Base-by-base conservation (phyloP, 2,888 invertebrate species). In the Cacoxenus indagator region DNA sequence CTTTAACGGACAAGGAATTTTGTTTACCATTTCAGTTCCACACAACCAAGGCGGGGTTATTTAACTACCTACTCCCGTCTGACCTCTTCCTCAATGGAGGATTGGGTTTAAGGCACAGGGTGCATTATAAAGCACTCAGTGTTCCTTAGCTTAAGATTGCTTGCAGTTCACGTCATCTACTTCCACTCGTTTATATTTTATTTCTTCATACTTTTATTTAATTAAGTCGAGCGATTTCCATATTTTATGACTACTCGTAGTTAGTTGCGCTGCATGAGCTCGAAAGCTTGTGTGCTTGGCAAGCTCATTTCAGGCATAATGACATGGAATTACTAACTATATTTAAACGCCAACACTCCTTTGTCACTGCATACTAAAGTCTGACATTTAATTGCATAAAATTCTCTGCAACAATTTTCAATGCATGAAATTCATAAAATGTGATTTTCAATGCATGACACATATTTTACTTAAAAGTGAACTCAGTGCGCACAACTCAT, bases 221-320 rank as follows among this genome's bases (percentile, higher is more conserved):
- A 17, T 17, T 17, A 48, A 17, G 14, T 17, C 19, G 48, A 48
- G 6, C 48, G 19, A 17, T 14, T 48, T n/a, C 8, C 4, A 17
- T 17, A 48, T 17, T 48, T 1, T n/a, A 17, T 48, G 17, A 14
- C 48, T 17, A 1, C 48, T 3, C 19, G 17, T 5, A n/a, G 17
- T 48, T 11, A 48, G 19, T 4, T 48, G 14, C 19, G 8, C 19
- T 46, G 8, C n/a, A 14, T 46, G 8, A 14, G 5, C 11, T 43
- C 2, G 3, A 43, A 43, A 43, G 45, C n/a, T 43, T 43, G 3
- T 43, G 11, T 43, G 45, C 45, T 29, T 31, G n/a, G 29, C 29
- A 31, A 59, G 57, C 57, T 59, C 29, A 59, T 59, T 59, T 29
- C 8, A n/a, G 57, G 29, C 31, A 59, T 59, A 59, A 59, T 59